Evolutionary conservation across 92 coral and sea anemone species (phyloP), one percentile per base, ranked within the genome.

Genomic region (Siderastrea radians): DNA sequence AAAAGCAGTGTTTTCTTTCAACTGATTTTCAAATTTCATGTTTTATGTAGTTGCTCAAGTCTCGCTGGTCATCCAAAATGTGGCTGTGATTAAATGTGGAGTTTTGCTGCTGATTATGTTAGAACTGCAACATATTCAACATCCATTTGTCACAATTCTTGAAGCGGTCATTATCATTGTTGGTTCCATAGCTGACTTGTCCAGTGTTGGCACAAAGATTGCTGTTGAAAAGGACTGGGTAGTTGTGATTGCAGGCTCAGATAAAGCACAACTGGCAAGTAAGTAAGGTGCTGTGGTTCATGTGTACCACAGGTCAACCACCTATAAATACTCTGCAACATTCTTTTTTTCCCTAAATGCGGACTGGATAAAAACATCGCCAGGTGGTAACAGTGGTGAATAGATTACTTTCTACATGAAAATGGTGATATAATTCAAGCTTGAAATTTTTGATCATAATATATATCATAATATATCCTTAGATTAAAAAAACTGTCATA

Each of bases 171-270:
- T 95, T 55, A 94, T 97, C 38, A 73, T 95, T 38, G 75, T 96
- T 12, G 98, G 96, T 73, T 93, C 95, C 49, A 68, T 97, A 55
- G 96, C 99, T 16, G 94, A 93, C 65, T 93, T 97, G 43, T 92
- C 99, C 44, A 96, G 99, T 47, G 84, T 97, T 74, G 99, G 97
- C 50, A 97, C 99, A 43, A 95, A 91, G 74, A 91, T 97, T 72
- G 96, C 99, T n/a, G 94, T 97, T n/a, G 98, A 95, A 88, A 95
- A 94, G 77, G 99, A 97, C 91, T 97, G 99, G 99, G 98, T 97
- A 14, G 98, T 97, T 15, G 98, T 97, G 57, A 95, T 97, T 43
- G 84, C 92, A 13, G 93, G 94, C n/a, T 82, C 87, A 58, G 95
- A 97, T 74, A 90, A 88, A 79, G 65, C 90, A 63, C 82, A 80